Conservation (phyloP, 2,888 invertebrate species). For the Drosophila paranaensis region DNA sequence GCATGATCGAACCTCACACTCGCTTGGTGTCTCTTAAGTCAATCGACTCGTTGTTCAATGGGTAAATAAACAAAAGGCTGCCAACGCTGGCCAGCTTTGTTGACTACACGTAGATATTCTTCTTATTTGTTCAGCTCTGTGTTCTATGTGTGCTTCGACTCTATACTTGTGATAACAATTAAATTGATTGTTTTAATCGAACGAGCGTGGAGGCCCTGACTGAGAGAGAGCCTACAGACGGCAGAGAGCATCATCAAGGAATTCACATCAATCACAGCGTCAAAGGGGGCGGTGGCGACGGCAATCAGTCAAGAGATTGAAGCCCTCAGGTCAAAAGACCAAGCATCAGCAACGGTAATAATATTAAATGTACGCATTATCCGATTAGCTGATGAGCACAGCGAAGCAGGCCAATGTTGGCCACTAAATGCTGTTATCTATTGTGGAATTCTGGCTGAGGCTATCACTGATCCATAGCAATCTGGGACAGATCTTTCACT, state of each 20-base stretch:
- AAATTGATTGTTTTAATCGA: conserved; percentile 59
- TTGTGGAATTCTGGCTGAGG: too few species aligned
- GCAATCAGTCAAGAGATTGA: conserved; percentile 37
- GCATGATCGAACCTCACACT: conserved; percentile 9
- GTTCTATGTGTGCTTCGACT: not conserved
- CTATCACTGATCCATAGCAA: too few species aligned
- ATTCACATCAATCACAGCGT: conserved; percentile 52
- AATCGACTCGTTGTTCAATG: conserved; percentile 15
- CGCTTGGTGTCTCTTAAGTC: conserved; percentile 12
- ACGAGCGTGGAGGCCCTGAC: conserved; percentile 8
- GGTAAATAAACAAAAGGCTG: conserved; percentile 22
- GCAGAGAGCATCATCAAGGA: conserved; percentile 34
- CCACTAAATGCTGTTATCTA: too few species aligned
- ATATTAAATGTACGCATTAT: conserved; percentile 8
- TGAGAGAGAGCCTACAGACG: conserved; percentile 51
- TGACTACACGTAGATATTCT: conserved; percentile 8
- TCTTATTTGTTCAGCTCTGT: conserved; percentile 10
- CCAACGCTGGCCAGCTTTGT: conserved; percentile 36
- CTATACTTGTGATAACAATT: conserved; percentile 53
- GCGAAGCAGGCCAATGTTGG: not conserved
- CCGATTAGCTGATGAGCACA: conserved; percentile 11
- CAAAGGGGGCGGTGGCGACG: conserved; percentile 27
- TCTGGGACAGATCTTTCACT: too few species aligned
- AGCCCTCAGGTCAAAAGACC: not conserved
- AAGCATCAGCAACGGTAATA: conserved; percentile 22